Evolutionary conservation across 2,113 vertebrate species (phyloP).

Genomic region (Thunnus thynnus): DNA sequence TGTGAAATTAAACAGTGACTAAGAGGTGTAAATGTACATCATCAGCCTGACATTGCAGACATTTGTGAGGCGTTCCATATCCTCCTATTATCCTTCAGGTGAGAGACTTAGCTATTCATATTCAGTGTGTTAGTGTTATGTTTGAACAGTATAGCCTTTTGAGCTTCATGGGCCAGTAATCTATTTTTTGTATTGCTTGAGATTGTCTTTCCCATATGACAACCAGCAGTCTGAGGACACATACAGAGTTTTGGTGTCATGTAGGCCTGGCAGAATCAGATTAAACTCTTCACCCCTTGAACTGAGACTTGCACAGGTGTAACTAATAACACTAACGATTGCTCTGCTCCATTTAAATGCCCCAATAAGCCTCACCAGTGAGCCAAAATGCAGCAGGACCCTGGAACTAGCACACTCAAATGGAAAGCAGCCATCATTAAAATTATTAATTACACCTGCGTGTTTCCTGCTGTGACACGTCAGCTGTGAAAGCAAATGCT

Average conservation of each 20-base stretch:
- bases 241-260: not conserved
- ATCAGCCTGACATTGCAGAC: slow-evolving; percentile 6
- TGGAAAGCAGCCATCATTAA: slow-evolving; percentile 18
- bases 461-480: slow-evolving; percentile 1
- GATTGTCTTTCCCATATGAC: too few species aligned
- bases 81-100: not conserved
- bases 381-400: slow-evolving; percentile 30
- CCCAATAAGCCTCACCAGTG: not conserved
- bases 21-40: slow-evolving; percentile 26
- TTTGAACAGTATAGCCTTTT: slow-evolving; percentile 29
- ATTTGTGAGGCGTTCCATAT: not conserved
- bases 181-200: too few species aligned
- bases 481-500: not conserved
- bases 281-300: too few species aligned
- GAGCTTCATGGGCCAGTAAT: slow-evolving; percentile 15
- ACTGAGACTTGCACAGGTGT: not conserved
- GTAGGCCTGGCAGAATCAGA: not conserved
- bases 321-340: not conserved
- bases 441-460: slow-evolving; percentile 30
- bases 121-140: slow-evolving; percentile 1
- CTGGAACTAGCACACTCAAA: slow-evolving; percentile 9
- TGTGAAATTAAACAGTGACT: slow-evolving; percentile 37
- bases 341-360: slow-evolving; percentile 27
- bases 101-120: slow-evolving; percentile 15
- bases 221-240: too few species aligned